Percentiles rank a stretch among this genome's conserved stretches.
phyloP scores from a whole-genome alignment of 2,888 invertebrate species.

The Timema podura region DNA sequence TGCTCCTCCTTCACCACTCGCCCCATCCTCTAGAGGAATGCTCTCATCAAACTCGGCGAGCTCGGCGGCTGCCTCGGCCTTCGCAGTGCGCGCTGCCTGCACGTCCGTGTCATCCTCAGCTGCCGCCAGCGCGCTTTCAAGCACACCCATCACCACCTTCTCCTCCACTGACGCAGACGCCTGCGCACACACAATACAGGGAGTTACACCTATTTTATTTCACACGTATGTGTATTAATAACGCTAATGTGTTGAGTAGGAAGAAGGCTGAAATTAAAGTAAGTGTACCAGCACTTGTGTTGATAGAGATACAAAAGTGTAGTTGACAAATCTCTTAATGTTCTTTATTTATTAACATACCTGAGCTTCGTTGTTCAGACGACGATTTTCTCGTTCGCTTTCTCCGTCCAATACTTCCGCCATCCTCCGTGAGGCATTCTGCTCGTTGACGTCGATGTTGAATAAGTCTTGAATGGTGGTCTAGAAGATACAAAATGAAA shows the following conservation, averaged over 20 bases:
- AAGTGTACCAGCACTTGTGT: too few species aligned
- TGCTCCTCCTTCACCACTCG: constrained; percentile 43
- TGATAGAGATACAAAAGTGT: too few species aligned
- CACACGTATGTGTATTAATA: too few species aligned
- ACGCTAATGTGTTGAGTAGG: too few species aligned
- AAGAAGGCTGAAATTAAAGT: too few species aligned
- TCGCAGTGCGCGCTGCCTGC: constrained; percentile 81
- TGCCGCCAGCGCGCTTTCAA: constrained; percentile 80
- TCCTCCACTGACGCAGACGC: constrained; percentile 46
- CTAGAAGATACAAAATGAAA: constrained; percentile 42
- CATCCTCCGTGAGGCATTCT: constrained; percentile 55
- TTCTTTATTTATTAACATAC: constrained; percentile 6
- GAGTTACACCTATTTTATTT: too few species aligned
- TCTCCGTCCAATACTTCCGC: constrained; percentile 54
- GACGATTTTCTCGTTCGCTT: constrained; percentile 44
- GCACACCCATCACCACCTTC: constrained; percentile 58
- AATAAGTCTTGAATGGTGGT: constrained; percentile 93
- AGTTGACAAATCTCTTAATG: background rate
- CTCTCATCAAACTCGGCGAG: constrained; percentile 94
- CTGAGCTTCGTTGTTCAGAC: constrained; percentile 41
- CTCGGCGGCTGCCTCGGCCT: constrained; percentile 84
- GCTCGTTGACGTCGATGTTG: constrained; percentile 64
- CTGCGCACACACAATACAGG: background rate
- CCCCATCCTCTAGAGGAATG: constrained; percentile 76
- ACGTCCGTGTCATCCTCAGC: constrained; percentile 96